A percentile compares a stretch with the other conserved stretches of the same genome.
Evolutionary conservation across 1,140 invertebrate genomes (phyloP).

Genomic region (Zophobas morio): DNA sequence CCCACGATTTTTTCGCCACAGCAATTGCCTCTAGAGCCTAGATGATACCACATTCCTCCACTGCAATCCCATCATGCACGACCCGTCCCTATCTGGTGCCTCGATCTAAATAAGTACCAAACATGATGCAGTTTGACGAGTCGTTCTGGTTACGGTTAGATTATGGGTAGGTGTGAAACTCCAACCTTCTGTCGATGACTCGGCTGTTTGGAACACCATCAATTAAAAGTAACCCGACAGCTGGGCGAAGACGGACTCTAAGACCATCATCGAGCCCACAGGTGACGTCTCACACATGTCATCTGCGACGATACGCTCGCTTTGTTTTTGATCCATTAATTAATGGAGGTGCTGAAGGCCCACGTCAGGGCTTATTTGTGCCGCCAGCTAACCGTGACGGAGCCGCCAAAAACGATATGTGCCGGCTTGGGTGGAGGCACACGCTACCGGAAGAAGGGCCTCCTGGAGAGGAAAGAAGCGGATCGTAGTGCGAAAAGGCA

Average conservation of each 20-base stretch:
- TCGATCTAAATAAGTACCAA: slow-evolving; percentile 54
- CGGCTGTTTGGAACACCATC: slow-evolving; percentile 57
- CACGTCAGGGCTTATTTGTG: slow-evolving; percentile 22
- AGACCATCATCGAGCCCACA: slow-evolving; percentile 42
- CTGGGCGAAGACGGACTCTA: slow-evolving; percentile 40
- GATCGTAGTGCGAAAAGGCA: too few relatives aligned
- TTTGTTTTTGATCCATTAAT: slow-evolving; percentile 58
- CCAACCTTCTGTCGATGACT: slow-evolving; percentile 60
- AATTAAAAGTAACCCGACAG: slow-evolving; percentile 61
- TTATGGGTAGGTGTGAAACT: slow-evolving; percentile 61
- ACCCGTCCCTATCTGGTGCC: slow-evolving; percentile 37
- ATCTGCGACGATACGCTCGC: slow-evolving; percentile 54
- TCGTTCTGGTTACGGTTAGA: slow-evolving; percentile 56
- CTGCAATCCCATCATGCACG: slow-evolving; percentile 31
- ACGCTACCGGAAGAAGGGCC: too few relatives aligned
- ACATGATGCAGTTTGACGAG: slow-evolving; percentile 49
- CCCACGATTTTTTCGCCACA: neutral
- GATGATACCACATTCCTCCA: slow-evolving; percentile 21
- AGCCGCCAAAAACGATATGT: neutral
- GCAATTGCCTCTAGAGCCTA: neutral
- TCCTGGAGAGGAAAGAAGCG: too few relatives aligned
- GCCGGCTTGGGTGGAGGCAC: too few relatives aligned
- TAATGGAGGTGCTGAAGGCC: slow-evolving; percentile 55
- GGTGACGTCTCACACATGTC: slow-evolving; percentile 59
- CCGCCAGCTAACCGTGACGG: slow-evolving; percentile 12